phyloP scores from a whole-genome alignment of 1,140 invertebrate genomes.

The Goniozus legneri region DNA sequence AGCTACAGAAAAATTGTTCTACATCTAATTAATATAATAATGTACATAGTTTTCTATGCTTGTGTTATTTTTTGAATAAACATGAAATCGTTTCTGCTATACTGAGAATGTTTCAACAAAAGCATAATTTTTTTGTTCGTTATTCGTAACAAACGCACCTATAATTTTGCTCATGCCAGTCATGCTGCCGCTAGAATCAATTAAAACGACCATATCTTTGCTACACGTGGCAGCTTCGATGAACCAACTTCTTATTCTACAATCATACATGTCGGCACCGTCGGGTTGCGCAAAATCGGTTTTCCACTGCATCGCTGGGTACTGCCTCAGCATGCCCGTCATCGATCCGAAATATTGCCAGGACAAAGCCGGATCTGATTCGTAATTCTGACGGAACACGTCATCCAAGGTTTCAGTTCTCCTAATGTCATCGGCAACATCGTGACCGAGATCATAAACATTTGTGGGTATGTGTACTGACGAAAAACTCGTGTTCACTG shows the following conservation, averaged over 20 bases:
- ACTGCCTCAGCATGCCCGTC: conserved; percentile 86
- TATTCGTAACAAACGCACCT: conserved; percentile 43
- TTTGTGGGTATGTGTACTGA: conserved; percentile 93
- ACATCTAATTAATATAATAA: neutral
- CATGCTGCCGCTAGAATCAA: conserved; percentile 98
- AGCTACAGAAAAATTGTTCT: conserved; percentile 41
- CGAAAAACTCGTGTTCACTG: conserved; percentile 78
- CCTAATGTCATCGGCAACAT: conserved; percentile 70
- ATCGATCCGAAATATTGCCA: conserved; percentile 97
- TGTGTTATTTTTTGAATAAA: no score
- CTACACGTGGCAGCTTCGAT: conserved; percentile 96
- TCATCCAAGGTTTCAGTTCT: conserved; percentile 86
- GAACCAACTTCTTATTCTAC: conserved; percentile 86
- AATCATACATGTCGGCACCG: conserved; percentile 73
- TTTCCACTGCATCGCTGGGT: conserved; percentile 67
- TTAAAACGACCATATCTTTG: conserved; percentile 93
- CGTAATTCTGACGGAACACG: conserved; percentile 81
- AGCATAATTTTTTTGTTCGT: conserved; percentile 1
- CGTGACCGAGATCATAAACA: conserved; percentile 73
- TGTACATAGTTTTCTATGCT: neutral
- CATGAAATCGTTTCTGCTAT: no score
- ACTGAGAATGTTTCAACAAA: no score
- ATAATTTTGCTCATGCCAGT: conserved; percentile 78
- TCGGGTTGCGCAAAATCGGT: conserved; percentile 24
- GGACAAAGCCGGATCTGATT: conserved; percentile 79